Base-by-base conservation (phyloP, 2,888 invertebrate genomes). In the Eubasilissa splendida region DNA sequence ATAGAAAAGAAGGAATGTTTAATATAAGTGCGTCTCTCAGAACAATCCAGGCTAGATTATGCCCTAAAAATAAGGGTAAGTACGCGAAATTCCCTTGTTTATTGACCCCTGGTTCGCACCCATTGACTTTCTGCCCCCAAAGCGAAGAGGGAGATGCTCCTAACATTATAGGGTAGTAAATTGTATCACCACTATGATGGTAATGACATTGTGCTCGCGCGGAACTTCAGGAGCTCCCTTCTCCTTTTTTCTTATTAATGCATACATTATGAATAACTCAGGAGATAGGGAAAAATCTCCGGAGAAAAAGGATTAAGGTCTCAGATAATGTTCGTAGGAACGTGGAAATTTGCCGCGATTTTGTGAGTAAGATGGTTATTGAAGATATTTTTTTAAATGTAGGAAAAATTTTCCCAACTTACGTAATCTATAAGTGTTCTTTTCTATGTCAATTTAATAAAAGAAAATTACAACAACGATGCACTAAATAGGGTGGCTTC, bases 261-360 rank as follows among this genome's bases (percentile, higher is more conserved):
- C 80, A 80, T 80, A 80, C 71, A 80, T 80, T 80, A 80, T 70
- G 71, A 71, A 80, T 80, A 80, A 54, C 76, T 80, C 60, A 71
- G 22, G 11, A 63, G 31, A 63, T 76, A 50, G 63, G 76, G 65
- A 54, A 59, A 76, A 80, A 76, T n/a, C 22, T 53, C 50, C 63
- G 12, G 31, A 76, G 76, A 59, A 65, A 71, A 75, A 31, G 63
- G 66, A 79, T 74, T 77, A 77, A 59, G 68, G 56, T 33, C n/a
- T 74, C 74, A 79, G 63, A 56, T 74, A 56, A 76, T 52, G 76
- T 60, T 14, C 42, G 42, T 7, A 42, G 63, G 52, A 66, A 66
- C 66, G 66, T 76, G 76, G 33, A 54, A 54, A 63, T 63, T 31
- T 63, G 63, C 63, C 33, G 31, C 63, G 31, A 42, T 12, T 63